Conservation (phyloP, 2,888 invertebrate genomes). For the Acrobeloides nanus region DNA sequence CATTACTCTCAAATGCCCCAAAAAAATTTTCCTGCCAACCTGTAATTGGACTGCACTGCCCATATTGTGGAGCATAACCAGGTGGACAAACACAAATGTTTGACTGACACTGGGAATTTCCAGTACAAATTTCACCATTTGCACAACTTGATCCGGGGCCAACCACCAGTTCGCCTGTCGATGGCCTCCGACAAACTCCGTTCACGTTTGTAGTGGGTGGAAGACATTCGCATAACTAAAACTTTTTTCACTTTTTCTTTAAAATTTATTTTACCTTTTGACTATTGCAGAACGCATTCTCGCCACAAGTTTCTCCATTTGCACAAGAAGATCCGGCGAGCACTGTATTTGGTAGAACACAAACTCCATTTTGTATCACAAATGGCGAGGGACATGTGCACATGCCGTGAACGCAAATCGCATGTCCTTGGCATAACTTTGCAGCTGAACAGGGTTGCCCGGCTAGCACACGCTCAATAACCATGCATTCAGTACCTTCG, state of each 20-base stretch:
- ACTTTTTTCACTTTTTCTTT: conserved; percentile 9
- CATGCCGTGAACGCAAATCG: conserved; percentile 41
- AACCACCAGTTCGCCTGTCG: conserved; percentile 23
- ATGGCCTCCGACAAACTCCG: conserved; percentile 22
- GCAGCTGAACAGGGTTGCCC: conserved; percentile 32
- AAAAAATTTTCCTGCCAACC: conserved; percentile 4
- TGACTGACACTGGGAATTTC: conserved; percentile 33
- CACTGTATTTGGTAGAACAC: conserved; percentile 21
- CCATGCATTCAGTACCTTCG: conserved; percentile 25
- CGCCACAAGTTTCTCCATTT: conserved; percentile 35
- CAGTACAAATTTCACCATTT: conserved; percentile 34
- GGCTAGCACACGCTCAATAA: conserved; percentile 28
- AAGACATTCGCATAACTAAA: conserved; percentile 28
- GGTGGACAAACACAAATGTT: conserved; percentile 35
- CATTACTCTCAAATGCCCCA: conserved; percentile 5
- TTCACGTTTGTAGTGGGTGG: conserved; percentile 26
- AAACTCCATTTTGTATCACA: conserved; percentile 22
- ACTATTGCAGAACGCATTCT: conserved; percentile 35
- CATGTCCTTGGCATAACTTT: conserved; percentile 25
- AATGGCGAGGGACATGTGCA: conserved; percentile 42
- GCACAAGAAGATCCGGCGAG: conserved; percentile 36
- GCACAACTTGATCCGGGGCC: conserved; percentile 40
- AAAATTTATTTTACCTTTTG: conserved; percentile 22
- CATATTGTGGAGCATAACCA: conserved; percentile 24
- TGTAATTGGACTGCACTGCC: conserved; percentile 21